Evolutionary conservation across 2,888 invertebrate species (phyloP).

Genomic region (Drosophila glabriapex): DNA sequence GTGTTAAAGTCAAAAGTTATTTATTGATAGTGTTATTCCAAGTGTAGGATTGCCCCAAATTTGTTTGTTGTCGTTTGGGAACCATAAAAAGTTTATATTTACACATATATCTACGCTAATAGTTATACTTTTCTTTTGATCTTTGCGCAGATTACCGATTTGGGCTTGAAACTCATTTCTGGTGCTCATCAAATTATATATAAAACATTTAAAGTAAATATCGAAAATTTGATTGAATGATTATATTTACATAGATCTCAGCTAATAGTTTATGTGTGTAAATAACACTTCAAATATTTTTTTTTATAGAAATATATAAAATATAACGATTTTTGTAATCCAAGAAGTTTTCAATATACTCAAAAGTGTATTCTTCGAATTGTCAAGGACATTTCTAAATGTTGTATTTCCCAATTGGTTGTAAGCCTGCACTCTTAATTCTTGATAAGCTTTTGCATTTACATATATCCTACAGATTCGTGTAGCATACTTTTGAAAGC

Average conservation of each 20-base stretch:
- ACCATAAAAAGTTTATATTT: neutral
- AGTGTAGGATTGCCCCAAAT: conserved; percentile 14
- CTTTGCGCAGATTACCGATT: neutral
- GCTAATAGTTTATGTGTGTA: neutral
- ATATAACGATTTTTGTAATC: neutral
- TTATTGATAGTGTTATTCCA: conserved; percentile 10
- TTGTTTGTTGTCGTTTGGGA: neutral
- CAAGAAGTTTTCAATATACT: neutral
- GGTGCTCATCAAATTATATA: neutral
- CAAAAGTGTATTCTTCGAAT: neutral
- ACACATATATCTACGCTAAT: neutral
- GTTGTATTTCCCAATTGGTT: neutral
- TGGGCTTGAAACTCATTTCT: neutral
- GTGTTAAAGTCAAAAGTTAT: conserved; percentile 29
- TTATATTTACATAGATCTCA: neutral
- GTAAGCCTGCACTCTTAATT: neutral
- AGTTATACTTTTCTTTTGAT: neutral
- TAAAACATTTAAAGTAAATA: neutral
- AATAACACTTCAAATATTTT: neutral
- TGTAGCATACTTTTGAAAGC: conserved; percentile 41
- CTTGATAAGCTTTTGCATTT: neutral
- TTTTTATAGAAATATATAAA: neutral
- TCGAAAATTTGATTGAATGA: neutral
- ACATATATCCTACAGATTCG: neutral
- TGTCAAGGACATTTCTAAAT: neutral